phyloP scores from a whole-genome alignment of 2,888 invertebrate species.

The Dexiosoma caninum region DNA sequence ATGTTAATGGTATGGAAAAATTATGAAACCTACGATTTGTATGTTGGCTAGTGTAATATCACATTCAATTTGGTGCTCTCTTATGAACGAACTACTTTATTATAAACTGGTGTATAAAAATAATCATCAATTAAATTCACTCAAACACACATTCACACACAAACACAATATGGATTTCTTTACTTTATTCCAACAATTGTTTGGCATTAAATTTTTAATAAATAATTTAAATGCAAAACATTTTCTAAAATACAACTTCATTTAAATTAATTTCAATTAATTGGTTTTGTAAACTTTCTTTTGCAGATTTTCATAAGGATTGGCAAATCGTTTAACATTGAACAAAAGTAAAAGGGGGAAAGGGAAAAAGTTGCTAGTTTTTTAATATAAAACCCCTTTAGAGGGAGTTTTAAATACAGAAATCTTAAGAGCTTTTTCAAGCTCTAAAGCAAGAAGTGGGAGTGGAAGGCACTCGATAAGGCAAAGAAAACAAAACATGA shows the following conservation, averaged over 20 bases:
- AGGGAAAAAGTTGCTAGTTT: too few species aligned
- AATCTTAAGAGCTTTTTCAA: constrained; percentile 52
- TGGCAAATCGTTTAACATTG: constrained; percentile 35
- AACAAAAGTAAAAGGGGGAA: background rate
- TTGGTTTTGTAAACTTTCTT: constrained; percentile 14
- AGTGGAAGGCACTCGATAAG: background rate
- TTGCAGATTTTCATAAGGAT: constrained; percentile 54
- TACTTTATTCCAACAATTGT: constrained; percentile 7
- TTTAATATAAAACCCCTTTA: constrained; percentile 20
- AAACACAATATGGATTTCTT: constrained; percentile 4
- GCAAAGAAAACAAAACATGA: constrained; percentile 81
- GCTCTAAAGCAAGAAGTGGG: constrained; percentile 32
- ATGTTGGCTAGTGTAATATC: background rate
- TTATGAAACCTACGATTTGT: too few species aligned
- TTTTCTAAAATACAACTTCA: background rate
- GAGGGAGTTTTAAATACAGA: constrained; percentile 32
- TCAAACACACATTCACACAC: background rate
- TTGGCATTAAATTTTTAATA: background rate
- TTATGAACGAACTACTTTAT: background rate
- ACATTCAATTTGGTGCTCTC: background rate
- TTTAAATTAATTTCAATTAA: constrained; percentile 35
- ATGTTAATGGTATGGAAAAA: too few species aligned
- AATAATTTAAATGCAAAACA: background rate
- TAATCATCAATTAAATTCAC: constrained; percentile 20
- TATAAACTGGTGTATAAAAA: constrained; percentile 10